Evolutionary conservation across 2,888 invertebrate species (phyloP), one percentile per base, ranked within the genome.

Genomic region (Drosophila borealis): DNA sequence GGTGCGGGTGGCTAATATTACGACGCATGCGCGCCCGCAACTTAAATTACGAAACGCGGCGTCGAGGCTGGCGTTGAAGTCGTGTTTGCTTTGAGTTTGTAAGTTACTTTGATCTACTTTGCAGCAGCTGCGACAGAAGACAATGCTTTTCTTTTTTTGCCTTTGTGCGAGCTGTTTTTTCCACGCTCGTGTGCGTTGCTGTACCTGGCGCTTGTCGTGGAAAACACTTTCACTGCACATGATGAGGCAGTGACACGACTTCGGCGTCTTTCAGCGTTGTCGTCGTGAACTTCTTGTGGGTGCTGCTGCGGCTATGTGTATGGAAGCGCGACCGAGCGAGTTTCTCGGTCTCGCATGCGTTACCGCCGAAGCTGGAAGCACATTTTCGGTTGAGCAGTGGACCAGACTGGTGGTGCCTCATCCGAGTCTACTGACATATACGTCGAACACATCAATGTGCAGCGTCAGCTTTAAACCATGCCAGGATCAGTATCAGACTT

Each of bases 151-250:
- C 89, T 84, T 89, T 84, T 89, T 83, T 63, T 61, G 49, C 49
- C 60, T 61, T 70, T 60, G 64, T 69, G 53, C 50, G 51, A 50
- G 55, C 37, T 46, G 60, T 62, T 75, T 66, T 72, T 78, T 74
- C 89, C 88, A 83, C 89, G 82, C 80, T 68, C 68, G 70, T 74
- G 80, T 88, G 89, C 83, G 70, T 77, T 71, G 78, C 63, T 74
- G 70, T 74, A 71, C 74, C 70, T 86, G 68, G 67, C 67, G 74
- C 78, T 83, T 77, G 83, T 80, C 80, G 82, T 90, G 91, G 90
- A 90, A 90, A 91, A 91, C 91, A 91, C 90, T 91, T 91, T 91
- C 90, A 91, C 90, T 91, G 84, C 79, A 77, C 70, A 79, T 83
- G 74, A 81, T 67, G 76, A 84, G 89, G 79, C 85, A 89, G 83